Evolutionary conservation across 2,888 invertebrate species (phyloP), one percentile per base, ranked within the genome.

Genomic region (Agapetus fuscipes): DNA sequence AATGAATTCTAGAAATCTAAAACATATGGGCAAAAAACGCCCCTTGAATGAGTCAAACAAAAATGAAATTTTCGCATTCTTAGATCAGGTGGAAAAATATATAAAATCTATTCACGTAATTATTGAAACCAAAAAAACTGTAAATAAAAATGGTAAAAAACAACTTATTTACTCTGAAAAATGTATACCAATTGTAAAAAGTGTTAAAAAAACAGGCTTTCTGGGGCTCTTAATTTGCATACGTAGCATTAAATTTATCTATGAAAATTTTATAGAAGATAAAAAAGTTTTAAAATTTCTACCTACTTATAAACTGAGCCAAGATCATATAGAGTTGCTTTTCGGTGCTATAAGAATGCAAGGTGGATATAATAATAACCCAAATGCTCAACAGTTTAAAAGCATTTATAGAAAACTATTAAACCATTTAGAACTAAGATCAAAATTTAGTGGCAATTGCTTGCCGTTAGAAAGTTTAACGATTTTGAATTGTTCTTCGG

Each of bases 291-390:
- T n/a, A n/a, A 5, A 16, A 16, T 33, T 11, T 17, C 11, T 17
- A 17, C 31, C 45, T 6, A 41, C 43, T 3, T 45, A 48, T 26
- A 39, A 39, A 31, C 7, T 48, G n/a, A 45, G 44, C 12, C 48
- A 48, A 16, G 48, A 46, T 24, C 43, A 46, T n/a, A 11, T 43
- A 4, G 43, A 41, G 36, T 28, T 46, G n/a, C 36, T 46, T 36
- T 45, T 48, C 17, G 25, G 20, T 7, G 16, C 12, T 12, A 37
- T 46, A 6, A 29, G 39, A 20, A 42, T 41, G 34, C 39, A 45
- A 24, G 41, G 41, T 13, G 12, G 13, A n/a, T 30, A 7, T n/a
- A 11, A 27, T 28, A 11, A 34, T 2, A 41, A 40, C 34, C 34
- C 26, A 36, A n/a, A n/a, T n/a, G n/a, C n/a, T n/a, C n/a, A n/a